These are phyloP conservation scores for Drosophila seguyi DNA, from an alignment of 1,140 invertebrate genomes.

Conservation along the genomic window DNA sequence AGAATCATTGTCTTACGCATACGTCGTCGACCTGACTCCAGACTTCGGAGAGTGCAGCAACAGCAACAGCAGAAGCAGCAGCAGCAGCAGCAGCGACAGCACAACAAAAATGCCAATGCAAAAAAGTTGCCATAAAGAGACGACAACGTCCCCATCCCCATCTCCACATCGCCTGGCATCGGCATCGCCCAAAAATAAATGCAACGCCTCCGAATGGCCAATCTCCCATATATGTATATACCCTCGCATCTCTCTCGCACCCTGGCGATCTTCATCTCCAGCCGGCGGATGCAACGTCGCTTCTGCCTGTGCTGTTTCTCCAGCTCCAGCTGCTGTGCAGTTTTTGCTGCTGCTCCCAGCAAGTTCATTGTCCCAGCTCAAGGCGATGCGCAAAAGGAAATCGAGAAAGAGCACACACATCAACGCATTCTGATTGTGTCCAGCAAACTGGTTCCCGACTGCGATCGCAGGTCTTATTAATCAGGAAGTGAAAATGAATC, in stretches of 20 bases:
- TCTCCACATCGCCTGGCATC: conserved; percentile 32
- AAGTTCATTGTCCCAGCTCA: conserved; percentile 67
- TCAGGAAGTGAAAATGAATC: conserved; percentile 9
- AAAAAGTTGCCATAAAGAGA: conserved; percentile 79
- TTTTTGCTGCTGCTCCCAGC: conserved; percentile 41
- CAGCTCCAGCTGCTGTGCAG: conserved; percentile 51
- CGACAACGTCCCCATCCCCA: conserved; percentile 47
- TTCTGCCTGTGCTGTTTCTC: conserved; percentile 43
- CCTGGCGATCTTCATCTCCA: conserved; percentile 48
- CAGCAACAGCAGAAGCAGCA: conserved; percentile 55
- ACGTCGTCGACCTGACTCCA: conserved; percentile 75
- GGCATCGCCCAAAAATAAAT: conserved; percentile 81
- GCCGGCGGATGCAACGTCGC: conserved; percentile 20
- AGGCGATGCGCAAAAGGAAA: conserved; percentile 63
- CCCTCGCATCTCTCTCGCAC: conserved; percentile 26
- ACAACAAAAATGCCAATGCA: conserved; percentile 62
- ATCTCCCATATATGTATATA: conserved; percentile 45
- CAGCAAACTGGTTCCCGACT: conserved; percentile 43
- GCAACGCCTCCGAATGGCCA: conserved; percentile 56
- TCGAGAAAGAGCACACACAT: conserved; percentile 35
- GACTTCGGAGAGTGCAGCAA: conserved; percentile 60
- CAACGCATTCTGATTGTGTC: conserved; percentile 39
- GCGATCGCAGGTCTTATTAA: conserved; percentile 17
- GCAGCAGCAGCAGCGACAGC: conserved; percentile 29
- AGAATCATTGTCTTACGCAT: conserved; percentile 83